These are phyloP conservation scores for Polypterus bichir DNA, from an alignment of 2,113 vertebrate genomes.

Conservation along the genomic window DNA sequence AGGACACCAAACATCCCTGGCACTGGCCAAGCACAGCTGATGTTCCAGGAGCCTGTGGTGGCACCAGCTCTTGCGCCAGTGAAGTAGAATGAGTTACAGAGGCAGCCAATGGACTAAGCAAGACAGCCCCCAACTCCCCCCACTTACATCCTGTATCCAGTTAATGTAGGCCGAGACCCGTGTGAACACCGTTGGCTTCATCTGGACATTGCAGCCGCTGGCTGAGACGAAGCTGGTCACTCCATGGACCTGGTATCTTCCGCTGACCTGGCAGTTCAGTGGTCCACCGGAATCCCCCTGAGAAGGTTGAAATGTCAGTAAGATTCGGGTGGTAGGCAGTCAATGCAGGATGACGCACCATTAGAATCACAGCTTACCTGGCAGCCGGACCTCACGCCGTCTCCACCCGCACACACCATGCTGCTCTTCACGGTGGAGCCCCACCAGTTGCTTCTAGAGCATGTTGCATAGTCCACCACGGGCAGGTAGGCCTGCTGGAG, in stretches of 20 bases:
- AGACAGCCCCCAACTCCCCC: not conserved
- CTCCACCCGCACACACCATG: constrained; percentile 80
- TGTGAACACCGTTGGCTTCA: constrained; percentile 80
- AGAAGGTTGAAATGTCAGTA: not conserved
- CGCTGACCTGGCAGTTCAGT: constrained; percentile 60
- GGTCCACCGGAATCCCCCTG: constrained; percentile 82
- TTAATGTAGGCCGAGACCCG: constrained; percentile 66
- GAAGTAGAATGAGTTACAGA: too few species aligned
- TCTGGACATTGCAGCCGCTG: constrained; percentile 53
- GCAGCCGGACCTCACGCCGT: constrained; percentile 52
- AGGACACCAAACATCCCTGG: too few species aligned
- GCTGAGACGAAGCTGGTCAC: constrained; percentile 78
- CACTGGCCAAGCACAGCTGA: too few species aligned
- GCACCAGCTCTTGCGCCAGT: too few species aligned
- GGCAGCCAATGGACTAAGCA: too few species aligned
- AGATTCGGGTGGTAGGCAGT: not conserved
- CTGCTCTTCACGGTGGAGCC: constrained; percentile 58
- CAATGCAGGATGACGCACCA: not conserved
- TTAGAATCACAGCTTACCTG: constrained; percentile 37
- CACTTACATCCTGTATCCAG: constrained; percentile 60
- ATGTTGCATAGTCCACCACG: constrained; percentile 51
- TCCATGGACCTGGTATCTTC: constrained; percentile 60
- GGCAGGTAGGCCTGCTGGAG: constrained; percentile 74
- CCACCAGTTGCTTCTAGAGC: constrained; percentile 64
- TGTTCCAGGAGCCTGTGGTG: too few species aligned